phyloP scores from a whole-genome alignment of 2,888 invertebrate species.

The Candidula unifasciata region DNA sequence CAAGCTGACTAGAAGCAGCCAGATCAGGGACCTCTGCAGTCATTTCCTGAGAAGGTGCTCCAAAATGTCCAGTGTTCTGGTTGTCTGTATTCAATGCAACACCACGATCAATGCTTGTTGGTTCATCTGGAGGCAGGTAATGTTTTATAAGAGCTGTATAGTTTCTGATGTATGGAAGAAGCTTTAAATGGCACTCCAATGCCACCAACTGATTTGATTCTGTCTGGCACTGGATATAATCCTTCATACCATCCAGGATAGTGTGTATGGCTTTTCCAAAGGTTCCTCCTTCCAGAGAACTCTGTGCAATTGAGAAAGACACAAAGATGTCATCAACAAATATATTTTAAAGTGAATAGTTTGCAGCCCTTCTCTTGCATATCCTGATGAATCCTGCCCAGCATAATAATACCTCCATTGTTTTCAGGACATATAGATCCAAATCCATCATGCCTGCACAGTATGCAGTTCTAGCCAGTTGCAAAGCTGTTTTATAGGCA shows the following conservation, averaged over 20 bases:
- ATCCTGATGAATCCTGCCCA: no score
- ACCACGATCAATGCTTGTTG: not conserved
- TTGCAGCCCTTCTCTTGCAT: no score
- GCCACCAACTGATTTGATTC: conserved; percentile 24
- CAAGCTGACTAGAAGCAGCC: not conserved
- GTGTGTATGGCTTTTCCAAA: not conserved
- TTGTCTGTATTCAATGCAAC: not conserved
- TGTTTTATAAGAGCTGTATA: conserved; percentile 3
- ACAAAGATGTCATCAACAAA: not conserved
- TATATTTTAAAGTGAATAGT: not conserved
- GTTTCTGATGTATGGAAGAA: conserved; percentile 20
- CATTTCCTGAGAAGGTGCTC: not conserved
- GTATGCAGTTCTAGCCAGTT: no score
- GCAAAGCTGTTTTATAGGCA: no score
- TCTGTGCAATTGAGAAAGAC: not conserved
- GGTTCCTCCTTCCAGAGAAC: conserved; percentile 11
- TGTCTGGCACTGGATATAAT: not conserved
- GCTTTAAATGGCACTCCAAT: conserved; percentile 27
- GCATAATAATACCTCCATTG: no score
- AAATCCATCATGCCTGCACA: no score
- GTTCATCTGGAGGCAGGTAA: not conserved
- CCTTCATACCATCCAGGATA: not conserved
- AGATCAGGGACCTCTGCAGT: not conserved
- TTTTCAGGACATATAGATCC: no score
- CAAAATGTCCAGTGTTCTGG: not conserved